These are phyloP conservation scores for Caranx ignobilis DNA, from an alignment of 2,113 vertebrate species.

Conservation along the genomic window DNA sequence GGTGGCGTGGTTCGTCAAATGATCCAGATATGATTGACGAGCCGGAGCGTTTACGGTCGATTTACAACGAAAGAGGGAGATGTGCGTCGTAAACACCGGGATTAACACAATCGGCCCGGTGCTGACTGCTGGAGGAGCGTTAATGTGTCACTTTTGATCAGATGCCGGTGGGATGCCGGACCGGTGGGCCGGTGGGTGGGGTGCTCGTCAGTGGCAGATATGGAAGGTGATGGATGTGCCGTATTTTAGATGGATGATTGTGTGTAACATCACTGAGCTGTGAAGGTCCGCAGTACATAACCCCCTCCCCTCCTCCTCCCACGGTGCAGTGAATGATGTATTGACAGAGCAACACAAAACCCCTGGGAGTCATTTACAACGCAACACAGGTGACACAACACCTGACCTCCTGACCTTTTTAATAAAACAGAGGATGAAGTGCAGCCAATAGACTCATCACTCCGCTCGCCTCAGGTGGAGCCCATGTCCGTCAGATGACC, in stretches of 20 bases:
- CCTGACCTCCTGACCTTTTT: constrained; percentile 54
- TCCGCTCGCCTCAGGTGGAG: background rate
- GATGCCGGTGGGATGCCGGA: background rate
- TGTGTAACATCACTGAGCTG: constrained; percentile 30
- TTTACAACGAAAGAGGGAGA: constrained; percentile 35
- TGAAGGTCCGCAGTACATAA: constrained; percentile 40
- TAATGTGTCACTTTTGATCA: constrained; percentile 32
- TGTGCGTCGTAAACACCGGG: background rate
- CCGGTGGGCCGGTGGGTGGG: too few species aligned
- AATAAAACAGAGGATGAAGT: constrained; percentile 22
- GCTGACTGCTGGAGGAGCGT: background rate
- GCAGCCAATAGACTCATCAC: constrained; percentile 5
- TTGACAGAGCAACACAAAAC: background rate
- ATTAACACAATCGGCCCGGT: background rate
- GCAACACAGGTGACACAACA: background rate
- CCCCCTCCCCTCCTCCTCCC: too few species aligned
- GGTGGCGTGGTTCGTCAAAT: constrained; percentile 8
- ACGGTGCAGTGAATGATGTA: background rate
- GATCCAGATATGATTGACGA: constrained; percentile 49
- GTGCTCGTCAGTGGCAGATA: background rate
- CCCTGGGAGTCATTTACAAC: constrained; percentile 12
- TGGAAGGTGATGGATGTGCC: constrained; percentile 51
- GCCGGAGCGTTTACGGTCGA: constrained; percentile 9
- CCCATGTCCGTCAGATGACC: background rate
- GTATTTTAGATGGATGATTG: constrained; percentile 36